Conservation (phyloP, 1,140 invertebrate species). For the Pararge aegeria region DNA sequence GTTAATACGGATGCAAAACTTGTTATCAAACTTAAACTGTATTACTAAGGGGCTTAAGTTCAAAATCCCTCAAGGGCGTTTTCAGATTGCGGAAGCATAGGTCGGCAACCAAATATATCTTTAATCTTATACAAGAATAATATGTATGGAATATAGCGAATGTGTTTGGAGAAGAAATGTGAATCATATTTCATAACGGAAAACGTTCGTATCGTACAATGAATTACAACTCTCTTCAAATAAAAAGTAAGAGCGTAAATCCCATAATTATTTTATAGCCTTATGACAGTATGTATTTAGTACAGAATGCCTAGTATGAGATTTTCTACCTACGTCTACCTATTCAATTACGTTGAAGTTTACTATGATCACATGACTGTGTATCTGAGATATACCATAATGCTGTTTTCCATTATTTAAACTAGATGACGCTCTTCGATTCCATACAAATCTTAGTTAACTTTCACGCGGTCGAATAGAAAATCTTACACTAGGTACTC, state of each 20-base stretch:
- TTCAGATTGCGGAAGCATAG: slow-evolving; percentile 32
- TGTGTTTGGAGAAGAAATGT: slow-evolving; percentile 29
- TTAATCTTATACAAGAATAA: slow-evolving; percentile 24
- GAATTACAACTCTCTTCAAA: background rate
- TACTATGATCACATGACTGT: too few relatives aligned
- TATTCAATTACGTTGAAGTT: too few relatives aligned
- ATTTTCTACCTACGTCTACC: too few relatives aligned
- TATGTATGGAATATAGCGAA: slow-evolving; percentile 21
- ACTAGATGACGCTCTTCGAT: too few relatives aligned
- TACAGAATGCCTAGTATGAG: too few relatives aligned
- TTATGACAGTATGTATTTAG: too few relatives aligned
- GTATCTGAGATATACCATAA: too few relatives aligned
- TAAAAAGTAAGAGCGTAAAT: background rate
- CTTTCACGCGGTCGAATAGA: too few relatives aligned
- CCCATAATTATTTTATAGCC: background rate
- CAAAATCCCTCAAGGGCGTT: slow-evolving; percentile 4
- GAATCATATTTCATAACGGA: slow-evolving; percentile 25
- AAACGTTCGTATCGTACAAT: background rate
- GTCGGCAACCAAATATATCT: slow-evolving; percentile 39
- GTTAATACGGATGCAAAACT: slow-evolving; percentile 8
- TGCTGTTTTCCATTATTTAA: too few relatives aligned
- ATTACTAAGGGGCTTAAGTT: slow-evolving; percentile 4
- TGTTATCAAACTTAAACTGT: slow-evolving; percentile 5
- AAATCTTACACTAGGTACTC: too few relatives aligned
- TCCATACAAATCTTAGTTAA: too few relatives aligned